These are phyloP conservation scores for Glossophaga mutica DNA, from an alignment of 2,797 vertebrate species.

Conservation along the genomic window DNA sequence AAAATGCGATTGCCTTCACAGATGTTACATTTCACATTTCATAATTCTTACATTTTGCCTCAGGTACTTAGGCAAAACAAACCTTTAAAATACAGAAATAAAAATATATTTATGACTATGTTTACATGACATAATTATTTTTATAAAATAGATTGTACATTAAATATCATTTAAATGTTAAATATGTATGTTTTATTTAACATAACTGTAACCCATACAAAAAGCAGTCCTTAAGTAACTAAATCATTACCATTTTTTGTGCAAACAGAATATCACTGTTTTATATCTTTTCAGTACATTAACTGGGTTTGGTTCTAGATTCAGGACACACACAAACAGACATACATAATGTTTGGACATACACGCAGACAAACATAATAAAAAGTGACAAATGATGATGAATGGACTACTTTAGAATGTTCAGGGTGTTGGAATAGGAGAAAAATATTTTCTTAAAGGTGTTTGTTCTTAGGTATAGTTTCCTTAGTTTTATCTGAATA, in stretches of 20 bases:
- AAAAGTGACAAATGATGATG: conserved; percentile 21
- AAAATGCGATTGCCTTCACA: conserved; percentile 28
- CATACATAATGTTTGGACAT: neutral
- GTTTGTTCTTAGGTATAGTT: conserved; percentile 5
- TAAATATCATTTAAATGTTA: neutral
- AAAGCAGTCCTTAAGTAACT: conserved; percentile 4
- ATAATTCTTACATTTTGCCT: conserved; percentile 10
- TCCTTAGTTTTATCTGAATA: conserved; percentile 32
- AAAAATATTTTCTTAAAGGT: neutral
- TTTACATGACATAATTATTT: neutral
- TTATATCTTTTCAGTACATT: neutral
- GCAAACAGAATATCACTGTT: neutral
- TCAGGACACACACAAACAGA: neutral
- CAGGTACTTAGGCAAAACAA: neutral
- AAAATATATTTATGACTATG: neutral
- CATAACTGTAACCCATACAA: neutral
- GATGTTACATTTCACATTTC: conserved; percentile 14
- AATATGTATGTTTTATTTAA: neutral
- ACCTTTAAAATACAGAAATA: conserved; percentile 5
- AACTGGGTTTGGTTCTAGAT: neutral
- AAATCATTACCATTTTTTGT: conserved; percentile 25
- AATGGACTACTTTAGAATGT: neutral
- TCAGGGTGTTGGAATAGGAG: neutral
- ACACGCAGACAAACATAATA: neutral
- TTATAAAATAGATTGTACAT: neutral